A percentile compares a stretch with the other conserved stretches of the same genome.
Conservation (phyloP, 1,140 invertebrate genomes). For the Polypedilum pembai region DNA sequence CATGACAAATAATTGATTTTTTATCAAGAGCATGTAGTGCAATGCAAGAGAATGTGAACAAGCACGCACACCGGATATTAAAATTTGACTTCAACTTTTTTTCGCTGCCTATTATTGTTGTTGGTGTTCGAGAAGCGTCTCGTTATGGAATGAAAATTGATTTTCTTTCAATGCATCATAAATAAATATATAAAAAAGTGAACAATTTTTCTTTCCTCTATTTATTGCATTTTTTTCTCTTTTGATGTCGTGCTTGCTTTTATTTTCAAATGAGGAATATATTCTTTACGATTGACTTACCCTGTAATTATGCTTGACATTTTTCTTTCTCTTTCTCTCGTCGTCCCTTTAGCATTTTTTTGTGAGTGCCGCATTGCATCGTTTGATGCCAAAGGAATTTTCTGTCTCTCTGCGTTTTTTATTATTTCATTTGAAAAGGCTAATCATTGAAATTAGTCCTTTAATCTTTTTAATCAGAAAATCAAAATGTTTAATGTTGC, state of each 20-base stretch:
- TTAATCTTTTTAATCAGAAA: slow-evolving; percentile 24
- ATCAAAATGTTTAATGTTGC: too few relatives aligned
- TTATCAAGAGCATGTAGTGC: background rate
- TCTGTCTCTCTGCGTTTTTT: too few relatives aligned
- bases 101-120: background rate
- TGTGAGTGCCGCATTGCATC: background rate
- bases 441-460: slow-evolving; percentile 23
- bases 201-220: background rate
- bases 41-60: slow-evolving; percentile 4
- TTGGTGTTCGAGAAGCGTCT: background rate
- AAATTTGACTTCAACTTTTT: slow-evolving; percentile 20
- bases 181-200: background rate
- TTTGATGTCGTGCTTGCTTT: background rate
- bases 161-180: slow-evolving; percentile 28
- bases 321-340: too few relatives aligned
- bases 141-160: slow-evolving; percentile 19
- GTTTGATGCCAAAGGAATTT: too few relatives aligned
- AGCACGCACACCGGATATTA: slow-evolving; percentile 24
- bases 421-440: background rate
- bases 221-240: slow-evolving; percentile 26
- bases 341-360: background rate
- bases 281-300: slow-evolving; percentile 18
- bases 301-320: slow-evolving; percentile 26
- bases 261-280: background rate
- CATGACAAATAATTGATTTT: slow-evolving; percentile 24